Conservation (phyloP, 2,113 vertebrate genomes). For the Gallinago jamesoni region DNA sequence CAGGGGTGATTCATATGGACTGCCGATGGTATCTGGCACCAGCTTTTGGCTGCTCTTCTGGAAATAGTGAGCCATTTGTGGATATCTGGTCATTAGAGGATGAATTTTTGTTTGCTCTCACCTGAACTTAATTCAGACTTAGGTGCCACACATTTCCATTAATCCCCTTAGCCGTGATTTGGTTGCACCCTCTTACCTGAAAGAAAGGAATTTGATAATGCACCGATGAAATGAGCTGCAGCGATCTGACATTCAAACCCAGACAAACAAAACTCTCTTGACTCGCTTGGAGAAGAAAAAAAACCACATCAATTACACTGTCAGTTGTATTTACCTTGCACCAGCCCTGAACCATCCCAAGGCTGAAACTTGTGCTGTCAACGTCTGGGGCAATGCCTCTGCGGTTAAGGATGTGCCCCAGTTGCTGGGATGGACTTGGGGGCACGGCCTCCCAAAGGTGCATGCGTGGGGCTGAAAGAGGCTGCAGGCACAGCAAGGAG, state of each 20-base stretch:
- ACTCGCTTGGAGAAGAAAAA: not conserved
- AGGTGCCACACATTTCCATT: conserved; percentile 34
- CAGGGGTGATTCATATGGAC: conserved; percentile 2
- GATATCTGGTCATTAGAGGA: conserved; percentile 13
- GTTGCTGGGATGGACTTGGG: not conserved
- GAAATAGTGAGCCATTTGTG: not conserved
- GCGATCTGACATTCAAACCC: conserved; percentile 21
- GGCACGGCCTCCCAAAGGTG: not conserved
- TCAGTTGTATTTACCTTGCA: not conserved
- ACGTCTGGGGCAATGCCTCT: not conserved
- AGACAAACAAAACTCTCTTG: conserved; percentile 32
- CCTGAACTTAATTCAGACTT: not conserved
- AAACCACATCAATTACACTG: conserved; percentile 6
- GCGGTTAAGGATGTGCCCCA: not conserved
- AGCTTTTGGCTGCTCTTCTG: not conserved
- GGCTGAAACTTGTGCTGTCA: not conserved
- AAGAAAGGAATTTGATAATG: conserved; percentile 53
- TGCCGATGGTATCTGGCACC: not conserved
- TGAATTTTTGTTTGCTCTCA: conserved; percentile 22
- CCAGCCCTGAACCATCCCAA: not conserved
- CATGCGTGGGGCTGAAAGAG: not conserved
- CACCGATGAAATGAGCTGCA: not conserved
- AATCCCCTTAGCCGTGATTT: conserved; percentile 39
- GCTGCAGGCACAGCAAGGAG: not conserved
- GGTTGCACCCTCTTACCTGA: conserved; percentile 38